These are phyloP conservation scores for Trochalopteron elliotii DNA, from an alignment of 2,113 vertebrate genomes.

Conservation along the genomic window DNA sequence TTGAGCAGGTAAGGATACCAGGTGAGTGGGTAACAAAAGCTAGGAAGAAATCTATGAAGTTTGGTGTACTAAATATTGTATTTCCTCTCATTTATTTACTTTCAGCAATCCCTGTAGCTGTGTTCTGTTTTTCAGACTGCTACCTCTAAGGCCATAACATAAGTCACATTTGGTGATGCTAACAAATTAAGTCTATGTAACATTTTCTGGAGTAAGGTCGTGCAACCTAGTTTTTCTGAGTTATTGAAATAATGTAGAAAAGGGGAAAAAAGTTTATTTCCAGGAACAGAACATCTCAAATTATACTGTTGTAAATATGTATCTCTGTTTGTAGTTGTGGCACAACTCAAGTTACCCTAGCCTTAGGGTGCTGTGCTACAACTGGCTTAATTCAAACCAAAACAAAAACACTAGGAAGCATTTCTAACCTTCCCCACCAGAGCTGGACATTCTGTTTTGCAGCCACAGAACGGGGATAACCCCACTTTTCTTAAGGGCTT, in stretches of 20 bases:
- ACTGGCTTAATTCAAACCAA: neutral
- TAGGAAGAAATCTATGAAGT: neutral
- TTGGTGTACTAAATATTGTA: neutral
- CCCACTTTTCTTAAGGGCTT: neutral
- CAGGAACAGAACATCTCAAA: neutral
- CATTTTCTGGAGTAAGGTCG: neutral
- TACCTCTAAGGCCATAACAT: neutral
- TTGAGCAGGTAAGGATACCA: neutral
- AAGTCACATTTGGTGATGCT: neutral
- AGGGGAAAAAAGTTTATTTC: rapidly evolving
- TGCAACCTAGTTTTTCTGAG: neutral
- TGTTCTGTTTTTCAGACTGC: neutral
- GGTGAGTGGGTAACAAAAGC: neutral
- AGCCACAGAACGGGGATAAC: neutral
- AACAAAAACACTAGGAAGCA: neutral
- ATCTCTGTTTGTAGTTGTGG: neutral
- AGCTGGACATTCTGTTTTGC: neutral
- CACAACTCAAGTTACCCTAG: neutral
- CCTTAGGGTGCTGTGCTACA: neutral
- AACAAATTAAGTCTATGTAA: neutral
- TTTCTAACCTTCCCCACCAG: neutral
- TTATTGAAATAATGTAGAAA: neutral
- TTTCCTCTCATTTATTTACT: neutral
- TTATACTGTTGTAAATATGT: neutral
- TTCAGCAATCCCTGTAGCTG: neutral